Base-by-base conservation (phyloP, 1,140 invertebrate genomes). In the Calephelis virginiensis region DNA sequence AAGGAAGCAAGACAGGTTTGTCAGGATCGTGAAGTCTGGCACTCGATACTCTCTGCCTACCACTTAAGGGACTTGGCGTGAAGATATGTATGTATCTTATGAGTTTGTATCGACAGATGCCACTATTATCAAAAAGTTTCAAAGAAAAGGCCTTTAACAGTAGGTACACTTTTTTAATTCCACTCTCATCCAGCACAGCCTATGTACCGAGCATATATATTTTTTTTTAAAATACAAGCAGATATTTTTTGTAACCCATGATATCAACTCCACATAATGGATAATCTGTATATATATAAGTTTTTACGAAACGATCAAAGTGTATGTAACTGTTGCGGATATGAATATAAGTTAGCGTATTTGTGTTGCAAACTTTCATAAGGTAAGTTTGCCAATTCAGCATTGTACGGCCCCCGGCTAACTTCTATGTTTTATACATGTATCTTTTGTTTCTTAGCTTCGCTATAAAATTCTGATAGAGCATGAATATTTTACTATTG, bases 391-490 rank as follows among this genome's bases (percentile, higher is more conserved):
- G 48, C 63, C 53, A n/a, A 53, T 65, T 56, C 49, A 43, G 14
- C 43, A n/a, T 65, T 43, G 38, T 11, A 13, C 12, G 14, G 43
- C 14, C 64, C 8, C 63, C 48, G 37, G 37, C 48, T 13, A 66
- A 66, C 64, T 66, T 60, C 46, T n/a, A 40, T 66, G 64, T 64
- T 66, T 64, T 66, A 40, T 45, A 66, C 53, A 28, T 60, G 53
- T 37, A 17, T 45, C 45, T 53, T 47, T 56, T 59, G 56, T 59
- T 38, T 40, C 56, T 59, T 59, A 59, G 56, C 38, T 38, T 59
- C 3, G 56, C n/a, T 38, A 59, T 38, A 38, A 59, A 59, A 40
- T 59, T 59, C 56, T 59, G 12, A 12, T 59, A 59, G n/a, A 37
- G 37, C 38, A 59, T 59, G 56, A 40, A 59, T 59, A 59, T 59